Conservation (phyloP, 2,113 vertebrate species). For the Saguinus midas region DNA sequence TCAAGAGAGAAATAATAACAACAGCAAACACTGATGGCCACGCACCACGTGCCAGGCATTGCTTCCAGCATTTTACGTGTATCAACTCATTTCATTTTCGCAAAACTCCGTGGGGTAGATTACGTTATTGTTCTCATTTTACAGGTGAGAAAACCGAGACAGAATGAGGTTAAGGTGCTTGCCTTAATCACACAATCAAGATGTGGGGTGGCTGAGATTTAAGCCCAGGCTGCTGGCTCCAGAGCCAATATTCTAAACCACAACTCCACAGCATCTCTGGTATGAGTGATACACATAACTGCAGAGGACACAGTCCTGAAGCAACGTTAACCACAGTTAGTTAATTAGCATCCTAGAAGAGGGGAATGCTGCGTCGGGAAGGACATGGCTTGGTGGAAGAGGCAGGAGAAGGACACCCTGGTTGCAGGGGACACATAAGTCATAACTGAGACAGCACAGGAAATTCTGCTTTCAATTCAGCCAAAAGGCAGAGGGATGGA, state of each 20-base stretch:
- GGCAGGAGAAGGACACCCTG: background rate
- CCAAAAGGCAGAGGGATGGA: background rate
- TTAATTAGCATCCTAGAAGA: background rate
- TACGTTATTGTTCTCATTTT: background rate
- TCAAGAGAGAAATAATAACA: background rate
- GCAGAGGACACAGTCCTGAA: background rate
- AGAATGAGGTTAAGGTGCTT: background rate
- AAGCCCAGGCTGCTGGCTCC: background rate
- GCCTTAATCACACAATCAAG: background rate
- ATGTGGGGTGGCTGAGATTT: background rate
- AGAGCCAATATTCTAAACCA: no score
- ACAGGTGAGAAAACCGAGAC: background rate
- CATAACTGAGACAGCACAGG: background rate
- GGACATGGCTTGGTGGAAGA: background rate
- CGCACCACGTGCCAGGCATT: accelerated
- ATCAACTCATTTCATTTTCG: background rate
- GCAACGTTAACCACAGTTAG: background rate
- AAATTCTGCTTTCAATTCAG: background rate
- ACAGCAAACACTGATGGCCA: background rate
- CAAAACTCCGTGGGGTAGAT: background rate
- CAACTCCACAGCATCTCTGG: background rate
- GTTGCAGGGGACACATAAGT: background rate
- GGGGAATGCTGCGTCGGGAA: background rate
- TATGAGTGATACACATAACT: background rate
- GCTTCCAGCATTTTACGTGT: background rate